Percentiles rank a stretch among this genome's conserved stretches.
Conservation (phyloP, 2,797 vertebrate genomes). For the Malurus leucopterus region DNA sequence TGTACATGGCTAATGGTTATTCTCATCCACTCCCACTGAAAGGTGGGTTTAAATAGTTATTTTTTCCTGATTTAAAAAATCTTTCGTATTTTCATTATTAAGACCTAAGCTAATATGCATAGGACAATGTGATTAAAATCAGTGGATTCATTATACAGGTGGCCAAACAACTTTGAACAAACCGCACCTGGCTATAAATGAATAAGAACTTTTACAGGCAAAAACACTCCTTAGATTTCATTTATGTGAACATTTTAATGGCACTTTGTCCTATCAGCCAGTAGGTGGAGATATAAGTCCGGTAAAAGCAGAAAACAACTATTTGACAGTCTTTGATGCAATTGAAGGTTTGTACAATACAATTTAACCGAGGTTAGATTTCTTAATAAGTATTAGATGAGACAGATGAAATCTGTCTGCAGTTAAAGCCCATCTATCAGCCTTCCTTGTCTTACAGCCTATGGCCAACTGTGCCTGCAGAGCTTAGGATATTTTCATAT, state of each 20-base stretch:
- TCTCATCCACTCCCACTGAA: neutral
- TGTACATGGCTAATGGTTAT: neutral
- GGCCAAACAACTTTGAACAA: neutral
- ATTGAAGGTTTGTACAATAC: neutral
- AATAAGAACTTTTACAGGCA: neutral
- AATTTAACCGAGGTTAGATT: constrained; percentile 10
- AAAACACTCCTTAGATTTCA: neutral
- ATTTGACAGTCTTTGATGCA: neutral
- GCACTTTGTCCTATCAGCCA: constrained; percentile 39
- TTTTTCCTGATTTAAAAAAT: neutral
- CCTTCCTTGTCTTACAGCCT: neutral
- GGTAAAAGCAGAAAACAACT: neutral
- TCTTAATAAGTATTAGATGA: constrained; percentile 46
- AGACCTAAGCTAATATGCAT: neutral
- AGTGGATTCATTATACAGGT: neutral
- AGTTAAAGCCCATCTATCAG: neutral
- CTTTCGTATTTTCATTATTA: neutral
- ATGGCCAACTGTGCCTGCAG: neutral
- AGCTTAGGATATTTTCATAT: neutral
- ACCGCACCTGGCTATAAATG: neutral
- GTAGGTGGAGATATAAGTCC: constrained; percentile 71
- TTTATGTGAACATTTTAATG: neutral
- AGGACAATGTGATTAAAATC: neutral
- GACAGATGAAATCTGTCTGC: constrained; percentile 28
- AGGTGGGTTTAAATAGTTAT: neutral